Base-by-base conservation (phyloP, 2,888 invertebrate species). In the Diaperis boleti region DNA sequence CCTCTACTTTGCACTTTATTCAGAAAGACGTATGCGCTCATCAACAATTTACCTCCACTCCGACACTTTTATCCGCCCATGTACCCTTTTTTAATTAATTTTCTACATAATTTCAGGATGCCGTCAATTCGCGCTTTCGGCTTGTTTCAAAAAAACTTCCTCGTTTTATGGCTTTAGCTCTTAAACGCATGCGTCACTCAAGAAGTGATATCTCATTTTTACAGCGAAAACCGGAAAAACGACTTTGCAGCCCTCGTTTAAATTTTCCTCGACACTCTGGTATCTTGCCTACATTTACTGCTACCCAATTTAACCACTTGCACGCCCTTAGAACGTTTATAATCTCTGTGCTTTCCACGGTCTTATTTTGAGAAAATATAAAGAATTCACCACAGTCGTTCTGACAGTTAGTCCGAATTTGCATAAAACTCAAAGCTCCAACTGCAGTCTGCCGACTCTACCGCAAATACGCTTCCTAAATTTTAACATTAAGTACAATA, bases 341-440 rank as follows among this genome's bases (percentile, higher is more conserved):
- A 39, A 39, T 39, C 39, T 39, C 39, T 15, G 11, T 17, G 39
- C 39, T 39, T 39, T 39, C 15, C 8, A 17, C 39, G 39, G 17
- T n/a, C 39, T 39, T 39, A 39, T 39, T 39, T 39, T 39, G 39
- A 13, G 15, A 15, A 39, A 15, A 39, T 39, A 39, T 39, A 39
- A 39, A 39, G 39, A 39, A 39, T 39, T 39, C 39, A 7, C 2
- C 39, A 39, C 39, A 15, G 39, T 8, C 39, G 17, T 39, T 15
- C 11, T 39, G 17, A 17, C 39, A 39, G 39, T 39, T 39, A 15
- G 15, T 44, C 44, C 15, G 31, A 47, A 47, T 47, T 47, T 47
- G 31, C 47, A 47, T 47, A 47, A 47, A 47, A 47, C 31, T 31
- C 31, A 47, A 47, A 47, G 44, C 26, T 22, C 26, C 31, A 47